Conservation (phyloP, 2,113 vertebrate genomes). For the Bettongia penicillata region DNA sequence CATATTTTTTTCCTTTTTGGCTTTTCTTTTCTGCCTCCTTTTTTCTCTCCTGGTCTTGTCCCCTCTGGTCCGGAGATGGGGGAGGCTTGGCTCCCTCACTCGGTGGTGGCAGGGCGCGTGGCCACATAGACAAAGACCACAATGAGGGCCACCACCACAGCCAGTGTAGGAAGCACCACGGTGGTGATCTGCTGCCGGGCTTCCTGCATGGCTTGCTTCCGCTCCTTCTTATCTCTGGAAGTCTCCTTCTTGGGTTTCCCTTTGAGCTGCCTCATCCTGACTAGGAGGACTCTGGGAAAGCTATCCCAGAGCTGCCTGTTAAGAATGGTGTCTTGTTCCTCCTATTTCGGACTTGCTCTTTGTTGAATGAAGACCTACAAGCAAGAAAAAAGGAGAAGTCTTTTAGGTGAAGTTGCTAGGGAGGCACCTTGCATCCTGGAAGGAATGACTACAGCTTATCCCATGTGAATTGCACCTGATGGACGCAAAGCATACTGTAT, state of each 20-base stretch:
- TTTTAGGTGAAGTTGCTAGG: neutral
- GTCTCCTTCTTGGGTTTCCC: slow-evolving; percentile 98
- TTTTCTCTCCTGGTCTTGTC: neutral
- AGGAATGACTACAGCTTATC: neutral
- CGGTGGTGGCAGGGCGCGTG: slow-evolving; percentile 90
- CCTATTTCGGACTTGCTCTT: neutral
- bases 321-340: neutral
- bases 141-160: slow-evolving; percentile 92
- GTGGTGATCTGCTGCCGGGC: slow-evolving; percentile 96
- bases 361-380: slow-evolving; percentile 36
- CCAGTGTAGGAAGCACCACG: slow-evolving; percentile 93
- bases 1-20: neutral
- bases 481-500: too few relatives aligned
- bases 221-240: slow-evolving; percentile 96
- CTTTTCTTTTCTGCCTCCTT: neutral
- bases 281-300: neutral
- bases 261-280: slow-evolving; percentile 96
- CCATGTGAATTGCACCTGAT: neutral
- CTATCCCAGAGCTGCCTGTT: neutral
- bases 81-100: slow-evolving; percentile 86
- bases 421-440: neutral
- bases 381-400: neutral
- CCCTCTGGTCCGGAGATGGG: neutral
- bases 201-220: slow-evolving; percentile 98
- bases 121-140: slow-evolving; percentile 97